phyloP scores from a whole-genome alignment of 2,797 vertebrate species.

The Octomys mimax region DNA sequence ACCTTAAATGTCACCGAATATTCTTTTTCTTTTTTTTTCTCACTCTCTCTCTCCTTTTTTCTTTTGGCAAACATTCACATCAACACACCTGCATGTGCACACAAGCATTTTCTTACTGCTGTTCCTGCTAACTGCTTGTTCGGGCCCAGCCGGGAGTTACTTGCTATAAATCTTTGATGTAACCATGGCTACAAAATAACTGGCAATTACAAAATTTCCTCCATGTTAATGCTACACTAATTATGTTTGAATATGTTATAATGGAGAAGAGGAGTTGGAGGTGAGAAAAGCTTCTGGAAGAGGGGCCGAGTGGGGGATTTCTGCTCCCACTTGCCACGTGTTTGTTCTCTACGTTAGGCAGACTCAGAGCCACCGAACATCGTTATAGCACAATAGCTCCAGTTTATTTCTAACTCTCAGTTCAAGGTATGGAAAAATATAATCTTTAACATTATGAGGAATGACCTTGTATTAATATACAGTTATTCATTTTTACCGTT shows the following conservation, averaged over 20 bases:
- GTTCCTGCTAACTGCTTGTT: constrained; percentile 90
- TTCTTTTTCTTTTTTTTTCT: constrained; percentile 78
- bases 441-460: not conserved
- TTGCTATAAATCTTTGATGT: constrained; percentile 91
- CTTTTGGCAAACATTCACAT: constrained; percentile 85
- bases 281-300: constrained; percentile 74
- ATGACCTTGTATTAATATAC: not conserved
- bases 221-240: constrained; percentile 91
- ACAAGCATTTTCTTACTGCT: constrained; percentile 89
- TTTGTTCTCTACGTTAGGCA: not conserved
- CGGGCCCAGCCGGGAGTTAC: constrained; percentile 90
- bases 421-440: not conserved
- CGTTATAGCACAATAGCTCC: not conserved
- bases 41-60: too few species aligned
- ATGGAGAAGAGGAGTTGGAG: constrained; percentile 84
- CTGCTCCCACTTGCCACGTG: not conserved
- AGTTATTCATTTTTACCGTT: not conserved
- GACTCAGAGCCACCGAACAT: not conserved
- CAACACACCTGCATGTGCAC: constrained; percentile 90
- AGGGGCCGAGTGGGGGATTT: not conserved
- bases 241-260: constrained; percentile 92
- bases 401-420: not conserved
- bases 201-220: constrained; percentile 91
- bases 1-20: constrained; percentile 91
- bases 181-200: constrained; percentile 93